A percentile compares a stretch with the other conserved stretches of the same genome.
Evolutionary conservation across 2,888 invertebrate species (phyloP).

Genomic region (Pachymerium ferrugineum): DNA sequence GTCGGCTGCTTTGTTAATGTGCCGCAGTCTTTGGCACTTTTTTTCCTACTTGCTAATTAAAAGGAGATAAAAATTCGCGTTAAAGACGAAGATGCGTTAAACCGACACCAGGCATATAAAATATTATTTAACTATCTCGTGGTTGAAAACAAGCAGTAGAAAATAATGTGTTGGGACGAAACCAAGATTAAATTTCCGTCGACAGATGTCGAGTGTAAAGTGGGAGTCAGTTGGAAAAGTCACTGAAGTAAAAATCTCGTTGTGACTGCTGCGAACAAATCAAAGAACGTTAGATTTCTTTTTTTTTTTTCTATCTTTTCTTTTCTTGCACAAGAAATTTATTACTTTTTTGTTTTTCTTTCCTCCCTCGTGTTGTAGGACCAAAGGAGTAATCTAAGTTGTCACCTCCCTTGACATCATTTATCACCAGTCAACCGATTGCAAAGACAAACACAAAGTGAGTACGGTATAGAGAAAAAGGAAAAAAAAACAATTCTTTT

Average conservation of each 20-base stretch:
- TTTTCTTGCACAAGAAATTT: conserved; percentile 5
- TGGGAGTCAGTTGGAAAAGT: conserved; percentile 8
- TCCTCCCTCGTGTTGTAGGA: conserved; percentile 27
- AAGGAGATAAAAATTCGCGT: too few species aligned
- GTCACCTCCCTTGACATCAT: conserved; percentile 27
- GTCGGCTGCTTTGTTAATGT: too few species aligned
- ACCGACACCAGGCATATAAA: too few species aligned
- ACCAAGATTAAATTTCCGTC: conserved; percentile 24
- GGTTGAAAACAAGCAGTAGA: neutral
- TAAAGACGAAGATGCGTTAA: too few species aligned
- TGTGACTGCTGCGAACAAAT: conserved; percentile 25
- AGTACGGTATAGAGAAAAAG: conserved; percentile 1
- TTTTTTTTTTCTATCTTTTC: neutral
- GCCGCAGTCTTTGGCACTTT: too few species aligned
- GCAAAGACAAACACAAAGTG: conserved; percentile 24
- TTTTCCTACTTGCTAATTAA: too few species aligned
- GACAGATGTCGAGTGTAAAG: conserved; percentile 21
- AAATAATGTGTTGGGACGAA: conserved; percentile 10
- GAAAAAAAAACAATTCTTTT: neutral
- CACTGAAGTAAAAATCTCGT: conserved; percentile 22
- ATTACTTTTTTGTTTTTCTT: conserved; percentile 27
- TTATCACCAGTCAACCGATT: conserved; percentile 27
- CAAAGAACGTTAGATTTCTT: conserved; percentile 20
- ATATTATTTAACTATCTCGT: neutral
- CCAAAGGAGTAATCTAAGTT: conserved; percentile 27